Evolutionary conservation across 2,888 invertebrate genomes (phyloP).

Genomic region (Drosophila kokeensis): DNA sequence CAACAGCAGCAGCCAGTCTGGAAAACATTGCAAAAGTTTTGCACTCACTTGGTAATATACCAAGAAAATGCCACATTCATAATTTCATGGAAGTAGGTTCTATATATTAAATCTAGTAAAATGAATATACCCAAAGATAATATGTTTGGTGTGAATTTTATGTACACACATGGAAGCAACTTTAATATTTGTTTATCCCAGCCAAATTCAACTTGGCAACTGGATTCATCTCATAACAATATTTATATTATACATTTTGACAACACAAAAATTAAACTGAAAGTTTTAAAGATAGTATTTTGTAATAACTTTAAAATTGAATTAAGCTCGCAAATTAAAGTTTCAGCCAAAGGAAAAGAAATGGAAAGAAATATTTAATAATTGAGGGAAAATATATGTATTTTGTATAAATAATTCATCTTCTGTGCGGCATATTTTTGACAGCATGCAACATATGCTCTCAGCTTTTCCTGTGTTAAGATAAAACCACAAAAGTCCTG

Average conservation of each 20-base stretch:
- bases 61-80: constrained; percentile 28
- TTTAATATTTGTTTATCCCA: background rate
- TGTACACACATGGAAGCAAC: background rate
- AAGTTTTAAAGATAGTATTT: background rate
- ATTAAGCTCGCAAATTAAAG: background rate
- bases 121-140: constrained; percentile 4
- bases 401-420: background rate
- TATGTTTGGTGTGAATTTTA: background rate
- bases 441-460: constrained; percentile 1
- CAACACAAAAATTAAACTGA: background rate
- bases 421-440: constrained; percentile 1
- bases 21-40: constrained; percentile 10
- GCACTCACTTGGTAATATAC: constrained; percentile 11
- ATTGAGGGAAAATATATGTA: background rate
- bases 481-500: constrained; percentile 54
- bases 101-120: constrained; percentile 17
- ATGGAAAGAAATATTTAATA: background rate
- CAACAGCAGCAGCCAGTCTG: background rate
- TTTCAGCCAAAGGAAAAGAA: background rate
- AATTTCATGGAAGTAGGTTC: constrained; percentile 19
- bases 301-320: background rate
- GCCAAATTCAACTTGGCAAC: background rate
- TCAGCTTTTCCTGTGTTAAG: background rate
- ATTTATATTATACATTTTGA: background rate
- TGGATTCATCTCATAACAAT: background rate